Evolutionary conservation across 2,888 invertebrate genomes (phyloP), one percentile per base, ranked within the genome.

Genomic region (Polydrusus cervinus): DNA sequence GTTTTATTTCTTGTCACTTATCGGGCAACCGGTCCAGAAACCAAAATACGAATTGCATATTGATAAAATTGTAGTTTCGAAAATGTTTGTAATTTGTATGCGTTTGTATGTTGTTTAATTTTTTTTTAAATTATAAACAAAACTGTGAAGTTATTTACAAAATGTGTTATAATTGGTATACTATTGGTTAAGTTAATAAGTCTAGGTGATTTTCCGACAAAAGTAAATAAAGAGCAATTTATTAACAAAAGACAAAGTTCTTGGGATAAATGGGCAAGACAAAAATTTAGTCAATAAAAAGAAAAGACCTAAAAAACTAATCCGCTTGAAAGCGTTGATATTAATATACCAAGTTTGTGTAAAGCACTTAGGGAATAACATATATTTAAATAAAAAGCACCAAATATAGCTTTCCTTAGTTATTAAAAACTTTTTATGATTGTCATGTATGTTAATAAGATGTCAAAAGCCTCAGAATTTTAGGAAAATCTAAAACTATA

Each of bases 241-340:
- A 53, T 53, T 53, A 53, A 53, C 25, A 13, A 53, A 53, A 53
- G 30, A 25, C 53, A 25, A 30, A 53, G 53, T 53, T 53, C n/a
- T 8, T 20, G 25, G 25, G 53, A 53, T 53, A 53, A 53, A 53
- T 53, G 53, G 53, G 30, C 11, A 30, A 20, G 20, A 30, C 30
- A 53, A 53, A 51, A 53, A 51, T 18, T 20, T 30, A 13, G 53
- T 53, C 53, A 30, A 53, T 53, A 53, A 53, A 53, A 53, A 16
- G 45, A 40, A 62, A 62, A 43, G 45, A 62, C 25, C 62, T 45
- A 18, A 62, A 60, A 62, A 62, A 62, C 62, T 62, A 43, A 62
- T 43, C 62, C 62, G 40, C 62, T 10, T 62, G 43, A 62, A 62
- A 62, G 62, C 25, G 45, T 62, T 62, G 62, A 62, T 62, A 62